Evolutionary conservation across 2,113 vertebrate genomes (phyloP), one percentile per base, ranked within the genome.

Genomic region (Megaceryle torquata): DNA sequence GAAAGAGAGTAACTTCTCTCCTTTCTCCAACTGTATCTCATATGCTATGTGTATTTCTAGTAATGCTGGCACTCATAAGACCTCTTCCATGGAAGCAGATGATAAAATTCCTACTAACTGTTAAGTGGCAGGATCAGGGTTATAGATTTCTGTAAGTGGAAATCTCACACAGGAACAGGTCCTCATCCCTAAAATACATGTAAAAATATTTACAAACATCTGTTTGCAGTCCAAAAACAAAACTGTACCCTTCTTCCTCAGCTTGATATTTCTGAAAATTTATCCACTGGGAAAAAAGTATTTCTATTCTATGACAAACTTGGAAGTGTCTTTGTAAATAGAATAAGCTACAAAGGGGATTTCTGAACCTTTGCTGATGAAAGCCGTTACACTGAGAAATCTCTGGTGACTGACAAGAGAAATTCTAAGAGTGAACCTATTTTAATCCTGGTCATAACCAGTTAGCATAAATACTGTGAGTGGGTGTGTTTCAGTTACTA

Each of bases 191-290:
- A 26, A 64, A 92, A n/a, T 25, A n/a, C 5, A 11, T 4, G 15
- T 28, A 53, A 71, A 81, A 86, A 22, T 63, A 48, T 9, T 63
- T 68, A 54, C 37, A 67, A 78, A 67, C 29, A 39, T 39, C 41
- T 88, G 6, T 63, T 81, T 74, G 69, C 57, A 76, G 37, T 76
- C n/a, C 48, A 64, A 43, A 67, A 41, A 1, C 28, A 31, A 54
- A 91, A 77, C 72, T 48, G 68, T 78, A 43, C 75, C 87, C 54
- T 87, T 94, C 60, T 81, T 89, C 46, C 75, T 89, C 88, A 93
- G 91, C 92, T 92, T 81, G 28, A 3, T 54, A 19, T 17, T 79
- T 78, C 71, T 68, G 69, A 70, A 75, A 81, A 77, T 59, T 43
- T 46, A 53, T 60, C 64, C 8, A 5, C 5, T 51, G 77, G 72